phyloP scores from a whole-genome alignment of 37 sponge, comb jelly and placozoan species.

The Haliclona indistincta region DNA sequence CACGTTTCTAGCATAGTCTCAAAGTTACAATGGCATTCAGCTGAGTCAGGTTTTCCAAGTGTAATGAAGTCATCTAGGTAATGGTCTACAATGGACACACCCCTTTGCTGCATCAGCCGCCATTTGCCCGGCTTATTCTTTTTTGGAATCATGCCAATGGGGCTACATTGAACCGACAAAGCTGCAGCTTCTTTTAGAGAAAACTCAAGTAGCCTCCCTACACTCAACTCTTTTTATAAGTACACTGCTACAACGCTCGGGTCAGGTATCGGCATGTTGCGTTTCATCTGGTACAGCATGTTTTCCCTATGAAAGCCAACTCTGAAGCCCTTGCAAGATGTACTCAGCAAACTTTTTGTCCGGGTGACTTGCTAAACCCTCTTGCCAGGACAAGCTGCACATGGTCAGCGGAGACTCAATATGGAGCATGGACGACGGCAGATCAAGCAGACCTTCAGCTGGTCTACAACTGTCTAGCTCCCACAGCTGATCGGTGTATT shows the following conservation, averaged over 20 bases:
- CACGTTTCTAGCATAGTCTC: background rate
- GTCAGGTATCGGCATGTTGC: too few relatives aligned
- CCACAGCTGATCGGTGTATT: conserved; percentile 2
- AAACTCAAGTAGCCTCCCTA: too few relatives aligned
- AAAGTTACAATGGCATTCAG: background rate
- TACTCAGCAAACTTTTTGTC: background rate
- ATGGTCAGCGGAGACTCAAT: background rate
- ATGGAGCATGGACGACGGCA: background rate
- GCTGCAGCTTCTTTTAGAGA: too few relatives aligned
- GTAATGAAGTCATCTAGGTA: conserved; percentile 25
- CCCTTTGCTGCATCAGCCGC: background rate
- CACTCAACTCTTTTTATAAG: background rate
- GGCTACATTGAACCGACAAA: background rate
- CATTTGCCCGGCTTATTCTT: background rate
- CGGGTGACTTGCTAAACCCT: background rate
- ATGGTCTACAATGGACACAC: background rate
- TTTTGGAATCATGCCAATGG: conserved; percentile 1
- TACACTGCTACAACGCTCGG: too few relatives aligned
- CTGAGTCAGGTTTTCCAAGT: background rate
- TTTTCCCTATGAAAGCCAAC: too few relatives aligned
- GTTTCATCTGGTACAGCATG: too few relatives aligned
- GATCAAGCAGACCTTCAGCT: too few relatives aligned
- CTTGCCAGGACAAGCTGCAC: background rate
- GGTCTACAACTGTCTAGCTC: conserved; percentile 17
- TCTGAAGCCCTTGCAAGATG: background rate